Conservation (phyloP, 2,113 vertebrate species). For the Bambusicola thoracicus region DNA sequence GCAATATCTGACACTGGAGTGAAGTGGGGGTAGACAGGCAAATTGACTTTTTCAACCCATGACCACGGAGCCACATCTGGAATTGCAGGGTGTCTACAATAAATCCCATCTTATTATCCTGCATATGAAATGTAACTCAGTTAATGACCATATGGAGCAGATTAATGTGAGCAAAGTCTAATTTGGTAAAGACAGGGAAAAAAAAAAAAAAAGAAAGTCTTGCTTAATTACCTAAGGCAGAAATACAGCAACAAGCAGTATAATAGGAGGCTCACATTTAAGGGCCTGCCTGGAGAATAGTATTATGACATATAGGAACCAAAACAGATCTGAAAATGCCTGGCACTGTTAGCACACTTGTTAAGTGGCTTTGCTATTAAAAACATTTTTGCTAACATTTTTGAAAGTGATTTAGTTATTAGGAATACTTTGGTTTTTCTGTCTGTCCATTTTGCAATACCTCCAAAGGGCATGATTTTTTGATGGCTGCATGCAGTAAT, state of each 20-base stretch:
- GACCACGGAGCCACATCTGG: conserved; percentile 14
- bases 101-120: conserved; percentile 63
- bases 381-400: not conserved
- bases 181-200: conserved; percentile 1
- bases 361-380: not conserved
- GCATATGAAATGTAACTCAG: conserved; percentile 39
- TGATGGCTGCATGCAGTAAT: not conserved
- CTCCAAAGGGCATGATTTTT: not conserved
- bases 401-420: not conserved
- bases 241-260: not conserved
- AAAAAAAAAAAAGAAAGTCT: conserved; percentile 33
- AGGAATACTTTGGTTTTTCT: not conserved
- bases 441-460: not conserved
- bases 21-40: not conserved
- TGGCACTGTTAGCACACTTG: not conserved
- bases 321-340: not conserved
- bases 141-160: conserved; percentile 66
- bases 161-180: conserved; percentile 38
- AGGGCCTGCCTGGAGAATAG: not conserved
- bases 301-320: not conserved
- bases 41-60: conserved; percentile 43
- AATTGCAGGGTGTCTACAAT: conserved; percentile 28
- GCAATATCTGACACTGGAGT: not conserved
- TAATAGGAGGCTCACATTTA: conserved; percentile 33
- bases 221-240: conserved; percentile 47